Percentiles rank a stretch among this genome's conserved stretches.
Conservation (phyloP, 2,113 vertebrate species). For the Heterocephalus glaber region DNA sequence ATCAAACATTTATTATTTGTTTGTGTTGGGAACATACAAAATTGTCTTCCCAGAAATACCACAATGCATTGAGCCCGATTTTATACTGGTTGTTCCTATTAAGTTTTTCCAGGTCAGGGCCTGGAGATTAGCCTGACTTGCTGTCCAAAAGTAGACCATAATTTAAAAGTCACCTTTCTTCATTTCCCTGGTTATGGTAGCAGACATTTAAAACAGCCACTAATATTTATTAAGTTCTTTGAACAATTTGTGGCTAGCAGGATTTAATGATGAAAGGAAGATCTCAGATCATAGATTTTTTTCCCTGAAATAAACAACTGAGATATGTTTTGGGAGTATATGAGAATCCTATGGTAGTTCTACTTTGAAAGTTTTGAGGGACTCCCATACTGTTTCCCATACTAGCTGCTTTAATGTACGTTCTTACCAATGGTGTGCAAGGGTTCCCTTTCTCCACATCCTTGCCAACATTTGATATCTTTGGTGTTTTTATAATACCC, state of each 20-base stretch:
- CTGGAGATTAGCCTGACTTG: neutral
- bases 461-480: neutral
- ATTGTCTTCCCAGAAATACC: neutral
- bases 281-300: constrained; percentile 23
- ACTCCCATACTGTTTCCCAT: neutral
- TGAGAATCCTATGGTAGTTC: neutral
- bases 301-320: neutral
- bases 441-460: neutral
- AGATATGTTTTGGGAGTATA: neutral
- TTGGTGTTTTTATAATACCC: neutral
- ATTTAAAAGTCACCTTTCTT: constrained; percentile 3
- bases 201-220: neutral
- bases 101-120: neutral
- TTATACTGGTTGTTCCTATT: neutral
- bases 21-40: neutral
- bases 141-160: neutral
- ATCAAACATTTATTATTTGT: neutral
- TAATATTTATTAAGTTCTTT: neutral
- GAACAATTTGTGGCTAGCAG: neutral
- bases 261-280: neutral
- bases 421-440: neutral
- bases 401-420: neutral
- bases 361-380: neutral
- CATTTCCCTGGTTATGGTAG: neutral
- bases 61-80: neutral